Base-by-base conservation (phyloP, 1,140 invertebrate species). In the Pseudomyrmex flavicornis region DNA sequence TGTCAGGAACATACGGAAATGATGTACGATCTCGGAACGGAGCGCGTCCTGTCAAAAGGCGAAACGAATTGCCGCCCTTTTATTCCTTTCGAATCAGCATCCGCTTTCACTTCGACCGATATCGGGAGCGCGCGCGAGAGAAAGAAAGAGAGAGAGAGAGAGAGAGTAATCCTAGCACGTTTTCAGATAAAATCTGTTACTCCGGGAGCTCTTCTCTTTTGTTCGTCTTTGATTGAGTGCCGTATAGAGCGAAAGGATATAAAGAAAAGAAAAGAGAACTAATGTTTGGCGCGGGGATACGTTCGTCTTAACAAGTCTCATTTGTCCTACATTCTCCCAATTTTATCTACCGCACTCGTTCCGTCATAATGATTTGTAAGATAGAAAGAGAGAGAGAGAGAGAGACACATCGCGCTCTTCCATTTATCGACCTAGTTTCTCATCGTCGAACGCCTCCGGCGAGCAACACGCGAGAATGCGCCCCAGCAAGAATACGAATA, bases 171-270 rank as follows among this genome's bases (percentile, higher is more conserved):
- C 54, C 76, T 17, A 46, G 20, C 66, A 68, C 44, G 20, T 61
- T 80, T 69, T 54, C 54, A 61, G 44, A 80, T 80, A 59, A 70
- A 70, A 80, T 80, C 56, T 58, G 17, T 50, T 80, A 70, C 20
- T 35, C 13, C 17, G 20, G 35, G 26, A 7, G 13, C 50, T 77
- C 35, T 56, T 72, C 65, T 76, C 17, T 76, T 59, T 35, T 35
- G 35, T 35, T 35, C 54, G 10, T 72, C 20, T 59, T 70, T 70
- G 65, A 80, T 72, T 46, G 44, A 80, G 76, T 66, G 26, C 26
- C 52, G 50, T 58, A 59, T 70, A 54, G 12, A 48, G 10, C 12
- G 8, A 50, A 15, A 56, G 20, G 5, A 35, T 35, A 48, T 56
- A 5, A 79, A 69, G 54, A 35, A 48, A 15, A 35, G 5, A 56